A percentile compares a stretch with the other conserved stretches of the same genome.
Evolutionary conservation across 1,140 invertebrate genomes (phyloP).

Genomic region (Anadara kagoshimensis): DNA sequence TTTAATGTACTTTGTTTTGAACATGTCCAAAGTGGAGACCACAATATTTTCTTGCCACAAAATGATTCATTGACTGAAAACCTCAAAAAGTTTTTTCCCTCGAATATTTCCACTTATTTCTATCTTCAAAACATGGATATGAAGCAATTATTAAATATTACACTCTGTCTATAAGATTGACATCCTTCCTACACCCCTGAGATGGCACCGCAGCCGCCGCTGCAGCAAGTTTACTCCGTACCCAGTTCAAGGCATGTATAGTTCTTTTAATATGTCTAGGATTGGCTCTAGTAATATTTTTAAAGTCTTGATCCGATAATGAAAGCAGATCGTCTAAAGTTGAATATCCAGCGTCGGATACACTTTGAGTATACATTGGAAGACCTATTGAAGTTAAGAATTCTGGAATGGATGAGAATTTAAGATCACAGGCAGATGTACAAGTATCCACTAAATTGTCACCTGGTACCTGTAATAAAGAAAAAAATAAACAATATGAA

Average conservation of each 20-base stretch:
- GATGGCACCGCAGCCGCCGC: background rate
- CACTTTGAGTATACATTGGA: conserved; percentile 71
- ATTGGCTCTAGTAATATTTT: conserved; percentile 54
- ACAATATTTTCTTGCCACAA: too few species aligned
- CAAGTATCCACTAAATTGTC: conserved; percentile 69
- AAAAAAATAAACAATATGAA: too few species aligned
- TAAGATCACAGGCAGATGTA: conserved; percentile 65
- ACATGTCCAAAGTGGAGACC: too few species aligned
- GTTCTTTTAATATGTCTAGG: conserved; percentile 62
- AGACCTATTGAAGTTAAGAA: conserved; percentile 74
- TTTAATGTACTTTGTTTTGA: too few species aligned
- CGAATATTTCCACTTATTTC: too few species aligned
- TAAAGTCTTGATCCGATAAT: conserved; percentile 54
- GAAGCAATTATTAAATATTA: background rate
- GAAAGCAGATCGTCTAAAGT: conserved; percentile 55
- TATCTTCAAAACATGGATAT: too few species aligned
- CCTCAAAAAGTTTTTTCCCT: too few species aligned
- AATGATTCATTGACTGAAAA: too few species aligned
- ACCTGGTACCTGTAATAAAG: conserved; percentile 69
- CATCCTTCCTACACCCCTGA: conserved; percentile 16
- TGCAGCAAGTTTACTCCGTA: conserved; percentile 55
- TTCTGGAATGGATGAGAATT: conserved; percentile 68
- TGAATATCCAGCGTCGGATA: conserved; percentile 43
- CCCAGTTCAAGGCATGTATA: conserved; percentile 65
- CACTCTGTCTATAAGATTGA: conserved; percentile 22